Evolutionary conservation across 2,888 invertebrate species (phyloP).

Genomic region (Toxonevra muliebris): DNA sequence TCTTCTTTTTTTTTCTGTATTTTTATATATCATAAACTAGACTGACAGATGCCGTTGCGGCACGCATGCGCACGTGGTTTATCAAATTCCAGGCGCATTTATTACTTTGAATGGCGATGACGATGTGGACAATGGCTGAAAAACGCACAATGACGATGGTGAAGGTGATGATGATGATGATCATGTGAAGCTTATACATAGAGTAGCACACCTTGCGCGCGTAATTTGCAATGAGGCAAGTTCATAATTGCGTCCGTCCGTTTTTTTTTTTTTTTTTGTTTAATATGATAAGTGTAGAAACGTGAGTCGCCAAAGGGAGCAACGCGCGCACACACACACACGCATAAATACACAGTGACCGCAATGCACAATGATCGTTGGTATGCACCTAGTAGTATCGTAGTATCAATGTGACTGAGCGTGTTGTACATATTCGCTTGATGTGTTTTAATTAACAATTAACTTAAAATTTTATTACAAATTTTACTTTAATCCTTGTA

Average conservation of each 20-base stretch:
- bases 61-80: conserved; percentile 26
- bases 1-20: neutral
- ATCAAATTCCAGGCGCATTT: conserved; percentile 19
- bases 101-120: neutral
- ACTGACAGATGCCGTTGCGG: conserved; percentile 29
- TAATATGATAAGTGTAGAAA: conserved; percentile 21
- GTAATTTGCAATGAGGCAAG: conserved; percentile 16
- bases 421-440: neutral
- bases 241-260: conserved; percentile 20
- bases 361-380: too few species aligned
- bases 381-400: neutral
- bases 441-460: conserved; percentile 57
- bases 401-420: neutral
- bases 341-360: neutral
- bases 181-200: neutral
- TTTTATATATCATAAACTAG: conserved; percentile 22
- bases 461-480: conserved; percentile 52
- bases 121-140: conserved; percentile 4
- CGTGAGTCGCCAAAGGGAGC: conserved; percentile 28
- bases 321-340: neutral
- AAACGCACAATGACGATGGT: neutral
- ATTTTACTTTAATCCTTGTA: conserved; percentile 45
- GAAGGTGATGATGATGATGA: neutral
- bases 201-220: conserved; percentile 26
- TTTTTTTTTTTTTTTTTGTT: too few species aligned